A percentile compares a stretch with the other conserved stretches of the same genome.
phyloP scores from a whole-genome alignment of 1,140 invertebrate species.

The Ganaspis sp. region DNA sequence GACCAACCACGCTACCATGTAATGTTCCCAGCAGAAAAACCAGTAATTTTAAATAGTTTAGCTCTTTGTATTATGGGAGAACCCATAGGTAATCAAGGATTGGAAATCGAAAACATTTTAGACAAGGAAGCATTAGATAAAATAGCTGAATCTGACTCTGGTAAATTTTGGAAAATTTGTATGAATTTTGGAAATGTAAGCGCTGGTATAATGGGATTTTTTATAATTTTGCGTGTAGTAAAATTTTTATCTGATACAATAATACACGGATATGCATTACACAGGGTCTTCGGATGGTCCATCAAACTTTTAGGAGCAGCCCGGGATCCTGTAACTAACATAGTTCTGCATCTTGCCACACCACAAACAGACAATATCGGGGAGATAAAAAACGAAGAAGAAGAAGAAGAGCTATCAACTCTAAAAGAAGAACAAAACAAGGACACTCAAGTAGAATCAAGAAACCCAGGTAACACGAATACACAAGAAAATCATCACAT shows the following conservation, averaged over 20 bases:
- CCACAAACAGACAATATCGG: too few species aligned
- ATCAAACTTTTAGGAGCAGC: constrained; percentile 6
- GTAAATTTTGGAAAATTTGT: constrained; percentile 29
- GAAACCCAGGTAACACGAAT: too few species aligned
- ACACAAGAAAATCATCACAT: too few species aligned
- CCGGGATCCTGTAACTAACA: constrained; percentile 15
- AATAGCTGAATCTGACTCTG: constrained; percentile 28
- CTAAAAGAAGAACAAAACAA: too few species aligned
- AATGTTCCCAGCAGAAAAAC: constrained; percentile 48
- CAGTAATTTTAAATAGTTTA: constrained; percentile 47
- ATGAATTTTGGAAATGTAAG: constrained; percentile 33
- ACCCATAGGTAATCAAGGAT: not conserved
- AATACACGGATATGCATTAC: constrained; percentile 37
- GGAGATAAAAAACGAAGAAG: too few species aligned
- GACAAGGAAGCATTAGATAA: constrained; percentile 42
- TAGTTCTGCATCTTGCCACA: constrained; percentile 10
- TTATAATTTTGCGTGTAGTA: constrained; percentile 29
- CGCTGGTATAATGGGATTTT: constrained; percentile 32
- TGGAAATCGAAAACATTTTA: constrained; percentile 33
- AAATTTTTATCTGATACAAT: constrained; percentile 35
- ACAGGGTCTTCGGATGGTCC: constrained; percentile 33
- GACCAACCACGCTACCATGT: constrained; percentile 29
- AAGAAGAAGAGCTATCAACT: too few species aligned
- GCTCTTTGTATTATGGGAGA: constrained; percentile 37
- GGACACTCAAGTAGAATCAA: too few species aligned